Conservation (phyloP, 2,113 vertebrate genomes). For the Saimiri boliviensis region DNA sequence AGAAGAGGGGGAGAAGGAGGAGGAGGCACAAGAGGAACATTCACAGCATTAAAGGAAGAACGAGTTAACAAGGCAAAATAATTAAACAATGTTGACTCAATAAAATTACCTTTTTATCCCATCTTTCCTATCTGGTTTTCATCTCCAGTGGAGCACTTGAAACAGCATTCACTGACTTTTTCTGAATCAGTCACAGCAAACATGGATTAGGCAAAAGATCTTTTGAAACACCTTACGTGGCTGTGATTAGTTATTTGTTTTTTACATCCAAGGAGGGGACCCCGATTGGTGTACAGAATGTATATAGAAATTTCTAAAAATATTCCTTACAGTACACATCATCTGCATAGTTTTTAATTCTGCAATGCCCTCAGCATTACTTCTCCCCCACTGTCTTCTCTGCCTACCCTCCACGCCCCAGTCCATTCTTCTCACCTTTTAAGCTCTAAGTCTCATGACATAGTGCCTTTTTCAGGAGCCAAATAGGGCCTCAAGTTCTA, state of each 20-base stretch:
- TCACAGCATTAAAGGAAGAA: not conserved
- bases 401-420: rapidly evolving
- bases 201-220: slow-evolving; percentile 77
- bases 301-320: not conserved
- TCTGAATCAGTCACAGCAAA: slow-evolving; percentile 39
- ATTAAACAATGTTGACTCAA: not conserved
- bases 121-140: not conserved
- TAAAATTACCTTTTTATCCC: not conserved
- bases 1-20: not conserved
- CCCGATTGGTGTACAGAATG: not conserved
- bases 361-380: not conserved
- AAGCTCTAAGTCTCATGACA: not conserved
- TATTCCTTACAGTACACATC: not conserved
- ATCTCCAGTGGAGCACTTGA: not conserved
- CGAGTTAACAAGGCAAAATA: not conserved
- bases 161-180: slow-evolving; percentile 58
- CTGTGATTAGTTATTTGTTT: not conserved
- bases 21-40: not conserved
- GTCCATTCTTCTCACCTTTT: not conserved
- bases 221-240: slow-evolving; percentile 73
- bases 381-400: not conserved
- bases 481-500: not conserved
- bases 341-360: not conserved
- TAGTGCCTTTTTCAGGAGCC: not conserved
- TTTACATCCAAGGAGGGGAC: not conserved